Evolutionary conservation across 1,140 invertebrate genomes (phyloP).

Genomic region (Xylocopa sonorina): DNA sequence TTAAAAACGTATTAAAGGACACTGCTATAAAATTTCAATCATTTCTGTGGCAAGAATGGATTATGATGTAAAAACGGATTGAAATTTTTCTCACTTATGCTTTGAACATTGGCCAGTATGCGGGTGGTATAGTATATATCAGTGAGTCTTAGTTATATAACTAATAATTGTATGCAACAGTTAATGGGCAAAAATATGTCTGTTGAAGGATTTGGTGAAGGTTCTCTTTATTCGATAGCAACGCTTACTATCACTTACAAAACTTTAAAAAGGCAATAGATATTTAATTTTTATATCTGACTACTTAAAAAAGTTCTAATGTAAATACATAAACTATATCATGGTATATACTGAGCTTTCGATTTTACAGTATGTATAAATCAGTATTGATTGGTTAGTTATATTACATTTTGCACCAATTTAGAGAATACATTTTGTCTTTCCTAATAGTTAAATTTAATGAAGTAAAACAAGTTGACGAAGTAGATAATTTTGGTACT

Average conservation of each 20-base stretch:
- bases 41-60: constrained; percentile 24
- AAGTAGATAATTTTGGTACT: constrained; percentile 8
- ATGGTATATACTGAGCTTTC: constrained; percentile 51
- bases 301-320: constrained; percentile 43
- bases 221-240: constrained; percentile 40
- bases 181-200: constrained; percentile 16
- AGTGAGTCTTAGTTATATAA: constrained; percentile 34
- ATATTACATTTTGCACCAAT: constrained; percentile 47
- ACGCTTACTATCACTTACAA: constrained; percentile 50
- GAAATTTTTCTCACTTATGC: constrained; percentile 46
- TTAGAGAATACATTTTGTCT: constrained; percentile 19
- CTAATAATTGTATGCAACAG: constrained; percentile 29
- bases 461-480: neutral
- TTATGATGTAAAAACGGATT: constrained; percentile 58
- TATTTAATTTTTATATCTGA: constrained; percentile 68
- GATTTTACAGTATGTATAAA: constrained; percentile 57
- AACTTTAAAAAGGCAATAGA: constrained; percentile 50
- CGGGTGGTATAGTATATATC: constrained; percentile 27
- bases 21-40: constrained; percentile 45
- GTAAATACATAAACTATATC: constrained; percentile 61
- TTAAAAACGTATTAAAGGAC: constrained; percentile 26
- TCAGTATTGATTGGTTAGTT: constrained; percentile 53
- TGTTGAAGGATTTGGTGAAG: constrained; percentile 19
- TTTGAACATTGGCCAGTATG: constrained; percentile 41
- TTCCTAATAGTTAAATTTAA: constrained; percentile 2